A percentile compares a stretch with the other conserved stretches of the same genome.
Evolutionary conservation across 2,113 vertebrate species (phyloP).

Genomic region (human (Homo sapiens)): GRCh38 chr2:53850001-53850500

Average conservation of each 20-base stretch:
- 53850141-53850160: background rate
- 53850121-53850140: background rate
- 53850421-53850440: no score
- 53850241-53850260: background rate
- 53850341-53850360: background rate
- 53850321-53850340: background rate
- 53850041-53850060: no score
- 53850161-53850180: no score
- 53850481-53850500: no score
- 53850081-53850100: background rate
- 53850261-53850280: background rate
- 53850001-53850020: no score
- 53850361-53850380: background rate
- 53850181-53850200: no score
- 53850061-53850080: background rate
- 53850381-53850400: background rate
- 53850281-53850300: background rate
- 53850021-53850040: no score
- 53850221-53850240: background rate
- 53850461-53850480: no score
- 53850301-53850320: background rate
- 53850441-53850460: no score
- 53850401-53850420: no score
- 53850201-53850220: background rate
- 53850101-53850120: background rate